Evolutionary conservation across 2,113 vertebrate genomes (phyloP), one percentile per base, ranked within the genome.

Genomic region (Morone saxatilis): DNA sequence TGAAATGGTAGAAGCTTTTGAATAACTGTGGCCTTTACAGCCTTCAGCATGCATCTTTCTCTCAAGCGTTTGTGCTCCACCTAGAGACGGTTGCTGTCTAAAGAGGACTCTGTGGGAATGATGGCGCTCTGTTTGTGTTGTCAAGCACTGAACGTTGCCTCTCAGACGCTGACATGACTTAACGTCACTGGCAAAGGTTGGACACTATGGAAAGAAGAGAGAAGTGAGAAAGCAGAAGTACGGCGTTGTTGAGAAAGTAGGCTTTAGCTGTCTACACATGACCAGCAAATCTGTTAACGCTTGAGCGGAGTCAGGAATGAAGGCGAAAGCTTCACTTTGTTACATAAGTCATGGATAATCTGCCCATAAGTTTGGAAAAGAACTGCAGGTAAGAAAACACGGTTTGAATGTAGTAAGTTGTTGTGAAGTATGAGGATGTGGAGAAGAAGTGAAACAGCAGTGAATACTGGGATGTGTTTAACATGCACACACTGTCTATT

Each of bases 221-320:
- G 90, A 92, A 93, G 80, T 88, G 57, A 81, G 45, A 86, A 90
- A 89, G 86, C 78, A 79, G 92, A 91, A 91, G 70, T 83, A 6
- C 59, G 17, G 7, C 12, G 17, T 1, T 31, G 12, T 71, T 76
- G 62, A 79, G 84, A 86, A 80, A 88, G 71, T 74, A 0, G 0
- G 0, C 40, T 77, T 71, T 56, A 48, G 68, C 17, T 0, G 1
- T 36, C 7, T 65, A 19, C 87, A 76, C 61, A 20, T 83, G 81
- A 91, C 77, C 17, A 36, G 17, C 50, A 56, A 62, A 85, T 81
- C 68, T 38, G 71, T 36, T 31, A 19, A 3, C 57, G 63, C 47
- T 71, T 57, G n/a, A 78, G 43, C 41, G 36, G 25, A 73, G 74
- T 56, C 45, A 19, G 20, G 17, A 1, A 22, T 11, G 12, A 78